These are phyloP conservation scores for Drosophila conformis DNA, from an alignment of 2,888 invertebrate genomes.

Conservation along the genomic window DNA sequence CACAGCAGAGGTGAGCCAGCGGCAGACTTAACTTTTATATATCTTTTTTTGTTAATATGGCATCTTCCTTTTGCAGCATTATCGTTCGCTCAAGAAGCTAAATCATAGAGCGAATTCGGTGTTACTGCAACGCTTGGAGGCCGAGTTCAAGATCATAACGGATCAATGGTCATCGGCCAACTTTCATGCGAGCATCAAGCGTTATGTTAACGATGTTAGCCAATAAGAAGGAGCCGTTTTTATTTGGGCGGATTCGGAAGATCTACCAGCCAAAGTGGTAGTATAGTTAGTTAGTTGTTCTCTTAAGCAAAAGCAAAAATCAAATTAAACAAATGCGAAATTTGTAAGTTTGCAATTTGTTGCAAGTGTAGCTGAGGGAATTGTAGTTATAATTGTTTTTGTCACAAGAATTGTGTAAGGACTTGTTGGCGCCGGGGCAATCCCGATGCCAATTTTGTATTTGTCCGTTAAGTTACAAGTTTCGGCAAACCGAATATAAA, in stretches of 20 bases:
- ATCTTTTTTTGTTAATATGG: background rate
- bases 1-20: conserved; percentile 88
- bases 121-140: conserved; percentile 73
- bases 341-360: background rate
- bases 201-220: conserved; percentile 59
- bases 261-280: conserved; percentile 38
- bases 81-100: conserved; percentile 63
- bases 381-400: background rate
- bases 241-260: background rate
- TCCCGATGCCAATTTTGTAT: background rate
- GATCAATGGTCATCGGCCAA: conserved; percentile 83
- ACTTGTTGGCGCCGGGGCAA: background rate
- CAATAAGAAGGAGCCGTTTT: conserved; percentile 40
- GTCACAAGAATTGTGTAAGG: background rate
- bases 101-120: conserved; percentile 62
- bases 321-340: background rate
- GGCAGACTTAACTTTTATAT: background rate
- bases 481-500: background rate
- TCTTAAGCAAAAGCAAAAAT: background rate
- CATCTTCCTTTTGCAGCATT: conserved; percentile 66
- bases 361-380: background rate
- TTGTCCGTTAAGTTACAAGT: background rate
- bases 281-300: conserved; percentile 15
- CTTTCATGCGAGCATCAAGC: conserved; percentile 83
- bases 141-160: conserved; percentile 82